Evolutionary conservation across 2,888 invertebrate genomes (phyloP).

Genomic region (Pimpla rufipes): DNA sequence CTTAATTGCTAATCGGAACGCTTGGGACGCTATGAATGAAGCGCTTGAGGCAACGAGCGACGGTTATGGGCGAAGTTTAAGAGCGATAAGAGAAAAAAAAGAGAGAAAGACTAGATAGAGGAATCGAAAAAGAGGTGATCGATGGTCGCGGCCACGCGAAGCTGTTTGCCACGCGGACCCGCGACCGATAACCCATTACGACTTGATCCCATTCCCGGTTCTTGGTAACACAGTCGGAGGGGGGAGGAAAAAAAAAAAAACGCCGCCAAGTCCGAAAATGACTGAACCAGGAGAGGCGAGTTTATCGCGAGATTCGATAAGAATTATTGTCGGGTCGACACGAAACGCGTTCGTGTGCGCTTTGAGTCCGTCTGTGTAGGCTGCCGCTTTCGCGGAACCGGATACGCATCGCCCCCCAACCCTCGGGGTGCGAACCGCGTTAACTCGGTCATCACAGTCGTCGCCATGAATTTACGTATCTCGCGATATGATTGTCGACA

Average conservation of each 20-base stretch:
- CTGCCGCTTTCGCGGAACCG: constrained; percentile 58
- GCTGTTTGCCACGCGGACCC: constrained; percentile 2
- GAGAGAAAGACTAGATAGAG: no score
- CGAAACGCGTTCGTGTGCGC: background rate
- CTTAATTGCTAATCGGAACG: background rate
- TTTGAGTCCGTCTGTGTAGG: constrained; percentile 9
- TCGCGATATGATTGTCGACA: background rate
- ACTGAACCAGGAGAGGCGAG: constrained; percentile 75
- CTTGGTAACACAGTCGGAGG: constrained; percentile 43
- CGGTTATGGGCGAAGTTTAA: background rate
- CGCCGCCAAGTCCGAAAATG: constrained; percentile 74
- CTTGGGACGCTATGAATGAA: constrained; percentile 18
- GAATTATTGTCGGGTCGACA: constrained; percentile 40
- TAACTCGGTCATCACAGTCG: constrained; percentile 61
- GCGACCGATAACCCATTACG: constrained; percentile 74
- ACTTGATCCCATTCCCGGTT: constrained; percentile 63
- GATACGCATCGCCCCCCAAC: constrained; percentile 55
- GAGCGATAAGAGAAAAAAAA: constrained; percentile 34
- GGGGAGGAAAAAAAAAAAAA: constrained; percentile 51
- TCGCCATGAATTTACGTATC: constrained; percentile 16
- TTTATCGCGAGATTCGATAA: constrained; percentile 79
- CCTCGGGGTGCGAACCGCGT: constrained; percentile 46
- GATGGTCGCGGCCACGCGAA: constrained; percentile 9
- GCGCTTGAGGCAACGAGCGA: background rate
- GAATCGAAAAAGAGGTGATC: constrained; percentile 11